Base-by-base conservation (phyloP, 2,113 vertebrate species). In the Phoxinus phoxinus region DNA sequence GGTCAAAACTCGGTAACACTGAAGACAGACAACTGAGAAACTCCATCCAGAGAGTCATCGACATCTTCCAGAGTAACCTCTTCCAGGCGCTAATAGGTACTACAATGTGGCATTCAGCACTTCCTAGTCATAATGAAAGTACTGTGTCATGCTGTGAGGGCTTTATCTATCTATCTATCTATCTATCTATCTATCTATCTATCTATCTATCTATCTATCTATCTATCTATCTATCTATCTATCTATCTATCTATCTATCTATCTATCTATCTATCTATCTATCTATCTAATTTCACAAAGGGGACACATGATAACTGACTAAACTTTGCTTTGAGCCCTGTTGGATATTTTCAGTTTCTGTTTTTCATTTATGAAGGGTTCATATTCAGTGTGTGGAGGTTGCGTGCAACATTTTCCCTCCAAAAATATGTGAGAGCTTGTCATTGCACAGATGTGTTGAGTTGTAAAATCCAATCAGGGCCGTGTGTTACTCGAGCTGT, bases 41-140 rank as follows among this genome's bases (percentile, higher is more conserved):
- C 93, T 99, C 98, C 89, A 96, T 99, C 79, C 97, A 99, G 93
- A 95, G 97, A 46, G 98, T 99, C 92, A 99, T 99, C 91, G 96
- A 96, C 94, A 96, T 99, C 96, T 99, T 99, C 95, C 98, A 97
- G 93, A 99, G 97, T 91, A 97, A 96, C 93, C 97, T 99, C 1
- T 99, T 99, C 94, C 97, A 98, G 94, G 97, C 98, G 35, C 94
- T 99, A 90, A 97, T 99, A 95, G 98, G 98, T 99, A 90, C 73
- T 6, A 56, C 7, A 86, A 44, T 69, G 25, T 51, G 21, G 69
- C 25, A 21, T n/a, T 37, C 80, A 69, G 8, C 17, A 19, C 27
- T 72, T 8, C 7, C 44, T 37, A 51, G 27, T 83, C 11, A 51
- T 48, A 83, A 41, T 83, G 48, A 83, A 83, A 83, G 48, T 69